phyloP scores from a whole-genome alignment of 2,797 vertebrate species.

The Lagodon rhomboides region DNA sequence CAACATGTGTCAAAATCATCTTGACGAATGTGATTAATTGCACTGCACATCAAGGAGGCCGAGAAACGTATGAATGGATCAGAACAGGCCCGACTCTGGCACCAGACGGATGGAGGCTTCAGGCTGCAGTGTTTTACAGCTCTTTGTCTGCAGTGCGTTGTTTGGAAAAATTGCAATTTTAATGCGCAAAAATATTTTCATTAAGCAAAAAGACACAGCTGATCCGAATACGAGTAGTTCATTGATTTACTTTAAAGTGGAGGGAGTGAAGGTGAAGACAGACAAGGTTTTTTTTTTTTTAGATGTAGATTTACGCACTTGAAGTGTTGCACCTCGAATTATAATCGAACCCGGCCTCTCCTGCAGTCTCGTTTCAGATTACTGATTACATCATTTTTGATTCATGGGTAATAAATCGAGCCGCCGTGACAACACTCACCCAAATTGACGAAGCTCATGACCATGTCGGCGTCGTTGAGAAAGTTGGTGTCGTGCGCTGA shows the following conservation, averaged over 20 bases:
- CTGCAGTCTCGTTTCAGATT: background rate
- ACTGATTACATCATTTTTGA: background rate
- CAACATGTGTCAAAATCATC: background rate
- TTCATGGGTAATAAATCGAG: rapidly evolving
- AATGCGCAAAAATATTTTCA: background rate
- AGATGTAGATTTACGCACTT: background rate
- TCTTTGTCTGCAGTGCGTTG: background rate
- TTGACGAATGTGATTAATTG: too few relatives aligned
- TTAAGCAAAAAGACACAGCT: background rate
- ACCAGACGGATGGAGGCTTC: background rate
- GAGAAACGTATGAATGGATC: background rate
- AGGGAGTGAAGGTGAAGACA: background rate
- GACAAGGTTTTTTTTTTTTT: background rate
- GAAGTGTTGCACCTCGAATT: background rate
- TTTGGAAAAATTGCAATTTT: background rate
- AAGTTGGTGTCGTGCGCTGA: constrained; percentile 95
- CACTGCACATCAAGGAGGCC: background rate
- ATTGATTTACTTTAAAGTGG: background rate
- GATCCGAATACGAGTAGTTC: background rate
- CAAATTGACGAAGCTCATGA: constrained; percentile 99
- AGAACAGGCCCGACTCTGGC: background rate
- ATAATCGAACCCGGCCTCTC: background rate
- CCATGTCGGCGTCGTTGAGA: constrained; percentile 99
- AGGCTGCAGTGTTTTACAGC: background rate
- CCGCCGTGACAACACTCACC: constrained; percentile 86